phyloP scores from a whole-genome alignment of 2,888 invertebrate genomes.

The Tholera decimalis region DNA sequence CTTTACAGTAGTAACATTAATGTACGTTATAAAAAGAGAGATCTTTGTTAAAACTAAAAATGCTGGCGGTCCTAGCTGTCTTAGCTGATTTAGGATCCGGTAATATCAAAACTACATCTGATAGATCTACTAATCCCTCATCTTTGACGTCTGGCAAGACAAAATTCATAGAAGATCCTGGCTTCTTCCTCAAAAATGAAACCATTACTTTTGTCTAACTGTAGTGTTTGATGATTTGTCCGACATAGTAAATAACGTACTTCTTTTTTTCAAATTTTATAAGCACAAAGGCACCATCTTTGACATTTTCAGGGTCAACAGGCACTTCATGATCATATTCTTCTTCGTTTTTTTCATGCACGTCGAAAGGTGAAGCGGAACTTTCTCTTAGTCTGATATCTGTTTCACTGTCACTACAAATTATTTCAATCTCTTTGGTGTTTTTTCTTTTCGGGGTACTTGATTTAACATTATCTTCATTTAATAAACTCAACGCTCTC shows the following conservation, averaged over 20 bases:
- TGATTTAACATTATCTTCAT: background rate
- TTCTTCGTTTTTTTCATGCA: background rate
- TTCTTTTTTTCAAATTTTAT: slow-evolving; percentile 31
- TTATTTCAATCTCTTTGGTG: slow-evolving; percentile 14
- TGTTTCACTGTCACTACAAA: slow-evolving; percentile 21
- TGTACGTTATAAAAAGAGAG: slow-evolving; percentile 7
- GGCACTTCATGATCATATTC: slow-evolving; percentile 5
- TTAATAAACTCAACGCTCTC: slow-evolving; percentile 8
- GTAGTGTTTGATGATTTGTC: slow-evolving; percentile 24
- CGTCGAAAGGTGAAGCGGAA: slow-evolving; percentile 28
- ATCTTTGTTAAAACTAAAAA: slow-evolving; percentile 15
- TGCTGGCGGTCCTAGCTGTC: slow-evolving; percentile 18
- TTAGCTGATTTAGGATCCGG: slow-evolving; percentile 16
- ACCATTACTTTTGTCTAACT: slow-evolving; percentile 28
- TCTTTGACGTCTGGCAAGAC: slow-evolving; percentile 12
- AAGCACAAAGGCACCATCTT: slow-evolving; percentile 7
- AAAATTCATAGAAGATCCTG: slow-evolving; percentile 6
- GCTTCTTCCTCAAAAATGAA: slow-evolving; percentile 34
- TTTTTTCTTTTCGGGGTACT: slow-evolving; percentile 21
- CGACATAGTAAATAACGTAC: slow-evolving; percentile 19
- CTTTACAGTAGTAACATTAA: slow-evolving; percentile 2
- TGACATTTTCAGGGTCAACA: slow-evolving; percentile 1
- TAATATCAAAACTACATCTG: slow-evolving; percentile 14
- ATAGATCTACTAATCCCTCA: slow-evolving; percentile 9
- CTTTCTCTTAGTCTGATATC: slow-evolving; percentile 34